Conservation (phyloP, 2,113 vertebrate species). For the Indicator maculatus region DNA sequence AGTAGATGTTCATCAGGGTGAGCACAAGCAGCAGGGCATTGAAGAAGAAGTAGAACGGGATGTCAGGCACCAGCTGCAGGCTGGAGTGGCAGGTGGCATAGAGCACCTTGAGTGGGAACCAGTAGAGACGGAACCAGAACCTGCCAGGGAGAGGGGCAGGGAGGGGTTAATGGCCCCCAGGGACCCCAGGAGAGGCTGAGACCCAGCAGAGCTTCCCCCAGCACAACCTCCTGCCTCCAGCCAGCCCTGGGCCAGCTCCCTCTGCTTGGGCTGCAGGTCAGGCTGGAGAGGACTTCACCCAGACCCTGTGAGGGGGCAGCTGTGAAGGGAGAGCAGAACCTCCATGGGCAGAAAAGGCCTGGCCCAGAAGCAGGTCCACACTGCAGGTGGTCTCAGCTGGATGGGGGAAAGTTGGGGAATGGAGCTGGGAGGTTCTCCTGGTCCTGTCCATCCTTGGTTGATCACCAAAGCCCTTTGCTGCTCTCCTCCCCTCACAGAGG, state of each 20-base stretch:
- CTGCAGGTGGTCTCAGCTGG: rapidly evolving
- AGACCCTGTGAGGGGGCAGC: neutral
- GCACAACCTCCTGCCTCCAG: neutral
- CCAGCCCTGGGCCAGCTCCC: neutral
- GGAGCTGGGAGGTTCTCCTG: neutral
- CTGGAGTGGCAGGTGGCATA: conserved; percentile 90
- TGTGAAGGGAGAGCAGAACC: rapidly evolving
- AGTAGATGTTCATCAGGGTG: conserved; percentile 96
- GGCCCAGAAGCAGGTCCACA: neutral
- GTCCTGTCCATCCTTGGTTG: neutral
- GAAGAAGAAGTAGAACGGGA: conserved; percentile 99
- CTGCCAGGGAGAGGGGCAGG: conserved; percentile 66
- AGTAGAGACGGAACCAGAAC: conserved; percentile 99
- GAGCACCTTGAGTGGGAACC: conserved; percentile 97
- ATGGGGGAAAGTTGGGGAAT: neutral
- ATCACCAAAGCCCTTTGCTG: neutral
- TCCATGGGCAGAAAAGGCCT: rapidly evolving
- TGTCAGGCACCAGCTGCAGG: conserved; percentile 83
- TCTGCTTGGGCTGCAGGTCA: too few species aligned
- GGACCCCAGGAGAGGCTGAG: rapidly evolving
- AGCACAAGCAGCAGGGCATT: conserved; percentile 88
- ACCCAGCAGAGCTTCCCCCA: neutral
- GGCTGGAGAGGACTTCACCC: neutral
- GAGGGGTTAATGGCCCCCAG: neutral
- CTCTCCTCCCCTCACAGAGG: neutral